Evolutionary conservation across 1,140 invertebrate species (phyloP), one percentile per base, ranked within the genome.

Genomic region (Elymnias hypermnestra): DNA sequence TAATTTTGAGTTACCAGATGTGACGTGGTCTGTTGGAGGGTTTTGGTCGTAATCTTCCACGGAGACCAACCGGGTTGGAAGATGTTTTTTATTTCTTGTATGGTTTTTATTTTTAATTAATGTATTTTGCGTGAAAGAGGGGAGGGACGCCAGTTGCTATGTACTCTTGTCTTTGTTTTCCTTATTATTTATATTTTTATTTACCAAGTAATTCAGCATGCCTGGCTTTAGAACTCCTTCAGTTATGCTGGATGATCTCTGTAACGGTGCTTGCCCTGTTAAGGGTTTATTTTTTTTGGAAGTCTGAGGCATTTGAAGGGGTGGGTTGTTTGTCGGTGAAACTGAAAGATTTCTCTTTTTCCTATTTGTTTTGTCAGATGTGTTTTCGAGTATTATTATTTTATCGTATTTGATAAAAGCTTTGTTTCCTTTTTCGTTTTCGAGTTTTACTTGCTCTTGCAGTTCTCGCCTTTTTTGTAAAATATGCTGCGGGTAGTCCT

Each of bases 351-450:
- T 31, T 50, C 53, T 61, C 33, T 59, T 48, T 5, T 46, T 53
- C 8, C 21, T 48, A 8, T 26, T 53, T 19, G 31, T 46, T 8
- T 36, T 15, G n/a, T n/a, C n/a, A n/a, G n/a, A n/a, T n/a, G n/a
- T n/a, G n/a, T n/a, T n/a, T n/a, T n/a, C n/a, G 12, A 7, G 6
- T 40, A 61, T 40, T 5, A 61, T 17, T 9, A 61, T 33, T 15
- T 61, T 53, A 6, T 61, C 48, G 26, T 60, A 60, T 43, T 55
- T 55, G 23, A 55, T 52, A 22, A 36, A 28, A 9, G 28, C 57
- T 10, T 28, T 14, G 14, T 61, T 56, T 40, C 50, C 42, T 10
- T 40, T 48, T 29, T 48, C 45, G 12, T 25, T 58, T 23, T 53
- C 55, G 9, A 47, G 17, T 41, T 26, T 53, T 10, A 37, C 28